Evolutionary conservation across 2,797 vertebrate species (phyloP).

Genomic region (Sorex maritimensis): DNA sequence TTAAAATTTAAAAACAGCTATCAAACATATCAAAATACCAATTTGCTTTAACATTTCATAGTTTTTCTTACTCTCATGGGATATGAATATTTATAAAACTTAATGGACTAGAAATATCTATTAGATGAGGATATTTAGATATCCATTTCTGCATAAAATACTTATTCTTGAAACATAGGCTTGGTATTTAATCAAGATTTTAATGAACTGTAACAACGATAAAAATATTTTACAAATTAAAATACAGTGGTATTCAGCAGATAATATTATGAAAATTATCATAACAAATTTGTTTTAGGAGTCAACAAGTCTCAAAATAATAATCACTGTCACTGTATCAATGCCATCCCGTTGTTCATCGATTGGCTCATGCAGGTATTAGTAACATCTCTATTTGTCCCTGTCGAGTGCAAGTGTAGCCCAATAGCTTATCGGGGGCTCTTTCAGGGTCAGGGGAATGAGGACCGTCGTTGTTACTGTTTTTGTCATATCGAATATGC

Average conservation of each 20-base stretch:
- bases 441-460: too few species aligned
- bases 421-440: too few species aligned
- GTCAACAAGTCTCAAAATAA: neutral
- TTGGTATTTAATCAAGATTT: conserved; percentile 51
- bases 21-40: neutral
- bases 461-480: too few species aligned
- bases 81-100: neutral
- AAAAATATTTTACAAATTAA: conserved; percentile 29
- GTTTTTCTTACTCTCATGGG: conserved; percentile 14
- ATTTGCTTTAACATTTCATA: neutral
- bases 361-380: too few species aligned
- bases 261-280: neutral
- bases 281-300: neutral
- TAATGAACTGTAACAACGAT: conserved; percentile 39
- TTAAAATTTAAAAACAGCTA: neutral
- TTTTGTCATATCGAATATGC: too few species aligned
- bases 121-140: neutral
- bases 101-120: neutral
- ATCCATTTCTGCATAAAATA: neutral
- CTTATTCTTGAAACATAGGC: neutral
- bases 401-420: too few species aligned
- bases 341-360: too few species aligned
- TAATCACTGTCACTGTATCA: neutral
- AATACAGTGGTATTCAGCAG: neutral
- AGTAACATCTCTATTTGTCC: too few species aligned